Percentiles rank a stretch among this genome's conserved stretches.
Evolutionary conservation across 2,113 vertebrate genomes (phyloP).

Genomic region (Cnemophilus loriae): DNA sequence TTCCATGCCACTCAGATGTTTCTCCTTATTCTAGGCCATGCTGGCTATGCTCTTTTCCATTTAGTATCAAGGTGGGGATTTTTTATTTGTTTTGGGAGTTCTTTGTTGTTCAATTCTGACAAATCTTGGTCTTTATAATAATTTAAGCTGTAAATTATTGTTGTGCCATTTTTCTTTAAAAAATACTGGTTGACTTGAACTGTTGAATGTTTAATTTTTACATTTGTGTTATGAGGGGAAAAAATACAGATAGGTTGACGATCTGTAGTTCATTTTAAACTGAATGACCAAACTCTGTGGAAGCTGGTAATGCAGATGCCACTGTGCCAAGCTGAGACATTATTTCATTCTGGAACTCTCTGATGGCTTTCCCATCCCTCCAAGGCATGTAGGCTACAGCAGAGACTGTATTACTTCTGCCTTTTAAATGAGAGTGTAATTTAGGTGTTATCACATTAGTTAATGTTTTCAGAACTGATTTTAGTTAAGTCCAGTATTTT

Average conservation of each 20-base stretch:
- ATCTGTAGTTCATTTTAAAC: background rate
- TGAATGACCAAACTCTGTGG: background rate
- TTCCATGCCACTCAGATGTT: background rate
- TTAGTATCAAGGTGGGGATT: background rate
- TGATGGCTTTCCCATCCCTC: background rate
- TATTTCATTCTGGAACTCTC: constrained; percentile 1
- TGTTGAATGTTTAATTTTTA: background rate
- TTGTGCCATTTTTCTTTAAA: background rate
- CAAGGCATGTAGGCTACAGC: background rate
- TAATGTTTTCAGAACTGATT: background rate
- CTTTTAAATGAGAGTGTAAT: background rate
- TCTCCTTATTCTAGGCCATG: background rate
- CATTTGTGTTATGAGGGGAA: background rate
- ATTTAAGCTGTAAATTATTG: background rate
- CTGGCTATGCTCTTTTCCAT: background rate
- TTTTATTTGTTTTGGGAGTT: background rate
- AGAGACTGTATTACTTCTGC: background rate
- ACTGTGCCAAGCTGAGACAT: background rate
- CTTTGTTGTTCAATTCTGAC: background rate
- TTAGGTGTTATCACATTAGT: background rate
- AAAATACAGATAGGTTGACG: background rate
- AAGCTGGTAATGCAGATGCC: background rate
- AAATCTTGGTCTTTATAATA: background rate
- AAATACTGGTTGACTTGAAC: background rate
- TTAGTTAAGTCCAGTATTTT: background rate